Evolutionary conservation across 2,797 vertebrate genomes (phyloP).

Genomic region (Gymnothorax reevesii): DNA sequence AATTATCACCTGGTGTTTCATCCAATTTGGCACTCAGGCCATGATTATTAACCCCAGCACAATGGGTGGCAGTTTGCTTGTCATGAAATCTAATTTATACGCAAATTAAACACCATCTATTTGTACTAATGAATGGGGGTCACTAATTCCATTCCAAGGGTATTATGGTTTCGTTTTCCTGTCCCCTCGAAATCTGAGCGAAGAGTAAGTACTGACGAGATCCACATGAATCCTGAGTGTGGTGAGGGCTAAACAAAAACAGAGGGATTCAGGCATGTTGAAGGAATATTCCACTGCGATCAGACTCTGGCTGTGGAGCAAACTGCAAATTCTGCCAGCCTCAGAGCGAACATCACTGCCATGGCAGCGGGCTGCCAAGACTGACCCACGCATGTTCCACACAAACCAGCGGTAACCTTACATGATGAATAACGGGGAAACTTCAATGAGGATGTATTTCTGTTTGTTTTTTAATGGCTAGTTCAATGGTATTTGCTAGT

Average conservation of each 20-base stretch:
- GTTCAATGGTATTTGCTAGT: too few species aligned
- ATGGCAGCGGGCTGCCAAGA: too few species aligned
- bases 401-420: neutral
- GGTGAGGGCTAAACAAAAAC: neutral
- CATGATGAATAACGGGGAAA: neutral
- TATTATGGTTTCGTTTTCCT: neutral
- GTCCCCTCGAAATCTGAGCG: neutral
- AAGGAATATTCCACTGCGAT: neutral
- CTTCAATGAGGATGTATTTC: neutral
- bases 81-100: neutral
- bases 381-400: neutral
- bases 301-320: neutral
- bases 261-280: neutral
- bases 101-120: constrained; percentile 2
- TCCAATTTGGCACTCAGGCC: neutral
- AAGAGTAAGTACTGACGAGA: neutral
- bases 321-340: neutral
- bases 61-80: neutral
- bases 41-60: neutral
- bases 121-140: neutral
- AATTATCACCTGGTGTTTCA: neutral
- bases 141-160: constrained; percentile 1
- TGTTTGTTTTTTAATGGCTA: too few species aligned
- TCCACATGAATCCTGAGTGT: neutral
- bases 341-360: neutral